Evolutionary conservation across 2,113 vertebrate species (phyloP), one percentile per base, ranked within the genome.

Genomic region (Nibea albiflora): DNA sequence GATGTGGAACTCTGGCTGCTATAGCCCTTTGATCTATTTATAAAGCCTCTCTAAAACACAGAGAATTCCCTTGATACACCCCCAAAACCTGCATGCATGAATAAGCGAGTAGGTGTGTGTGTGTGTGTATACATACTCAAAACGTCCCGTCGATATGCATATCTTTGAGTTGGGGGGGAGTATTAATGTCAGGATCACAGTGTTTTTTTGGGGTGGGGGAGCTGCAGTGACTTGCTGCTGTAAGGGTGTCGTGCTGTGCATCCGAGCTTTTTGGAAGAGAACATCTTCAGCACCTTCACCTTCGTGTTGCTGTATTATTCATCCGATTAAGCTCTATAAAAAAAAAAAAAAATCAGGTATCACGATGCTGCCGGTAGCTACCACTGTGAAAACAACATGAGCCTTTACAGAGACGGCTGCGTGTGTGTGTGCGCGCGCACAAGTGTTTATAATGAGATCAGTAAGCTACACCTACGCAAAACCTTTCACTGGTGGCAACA

Each of bases 1-100:
- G 80, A 86, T 87, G 56, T 77, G 61, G 81, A 79, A 86, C 67
- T 87, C 42, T 74, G 24, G 56, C 86, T 89, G 84, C 87, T 68
- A 5, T 44, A 10, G 50, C 75, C 58, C 76, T 91, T 90, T 93
- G 84, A 93, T 91, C 88, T 93, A 92, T 91, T 91, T 89, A 89
- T 89, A 85, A 89, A 85, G 53, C 62, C 52, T 80, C 58, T 73
- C 49, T 68, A 80, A 82, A 92, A 79, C 70, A 70, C 73, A 85
- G 75, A 87, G 63, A 82, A 86, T 71, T 52, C 88, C 85, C 78
- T 69, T 2, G 77, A 71, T 67, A 74, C 73, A 52, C 44, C 72
- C 76, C 71, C 50, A 81, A 89, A 87, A 83, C 74, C 80, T 73
- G 76, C 76, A 76, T 75, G 54, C 68, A 80, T 81, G 61, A 84